phyloP scores from a whole-genome alignment of 2,888 invertebrate genomes.

The Macrophya alboannulata region DNA sequence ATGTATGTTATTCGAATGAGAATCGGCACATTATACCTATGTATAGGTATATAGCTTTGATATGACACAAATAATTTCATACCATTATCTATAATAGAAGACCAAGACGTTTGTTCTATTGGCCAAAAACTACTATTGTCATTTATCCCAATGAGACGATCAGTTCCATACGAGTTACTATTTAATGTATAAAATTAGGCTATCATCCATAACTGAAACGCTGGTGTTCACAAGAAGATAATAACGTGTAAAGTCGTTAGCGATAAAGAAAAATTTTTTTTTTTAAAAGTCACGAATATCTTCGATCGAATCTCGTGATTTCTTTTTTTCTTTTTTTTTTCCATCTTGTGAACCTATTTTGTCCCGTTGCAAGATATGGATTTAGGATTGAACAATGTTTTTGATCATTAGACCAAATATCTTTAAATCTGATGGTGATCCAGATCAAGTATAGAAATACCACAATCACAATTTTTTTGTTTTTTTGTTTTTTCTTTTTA shows the following conservation, averaged over 20 bases:
- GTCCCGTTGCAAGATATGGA: slow-evolving; percentile 22
- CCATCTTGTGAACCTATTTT: slow-evolving; percentile 31
- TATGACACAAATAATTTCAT: slow-evolving; percentile 52
- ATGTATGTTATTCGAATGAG: background rate
- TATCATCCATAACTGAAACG: slow-evolving; percentile 42
- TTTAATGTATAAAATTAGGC: slow-evolving; percentile 51
- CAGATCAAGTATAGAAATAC: slow-evolving; percentile 56
- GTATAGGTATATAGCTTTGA: slow-evolving; percentile 42
- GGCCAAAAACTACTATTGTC: slow-evolving; percentile 51
- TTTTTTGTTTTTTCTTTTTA: slow-evolving; percentile 40
- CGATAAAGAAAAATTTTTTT: background rate
- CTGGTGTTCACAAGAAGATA: slow-evolving; percentile 37
- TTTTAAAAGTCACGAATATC: background rate
- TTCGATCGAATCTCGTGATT: slow-evolving; percentile 8
- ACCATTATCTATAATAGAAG: background rate
- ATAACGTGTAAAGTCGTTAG: slow-evolving; percentile 23
- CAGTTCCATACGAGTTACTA: slow-evolving; percentile 7
- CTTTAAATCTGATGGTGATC: slow-evolving; percentile 37
- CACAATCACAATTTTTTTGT: slow-evolving; percentile 51
- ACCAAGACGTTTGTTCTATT: slow-evolving; percentile 39
- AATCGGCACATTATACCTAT: slow-evolving; percentile 15
- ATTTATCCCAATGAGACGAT: slow-evolving; percentile 24
- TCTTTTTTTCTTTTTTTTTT: background rate
- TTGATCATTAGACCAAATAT: slow-evolving; percentile 49
- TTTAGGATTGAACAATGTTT: slow-evolving; percentile 32